Percentiles rank a stretch among this genome's conserved stretches.
These are phyloP conservation scores for Cottus gobio DNA, from an alignment of 2,113 vertebrate genomes.

Conservation along the genomic window DNA sequence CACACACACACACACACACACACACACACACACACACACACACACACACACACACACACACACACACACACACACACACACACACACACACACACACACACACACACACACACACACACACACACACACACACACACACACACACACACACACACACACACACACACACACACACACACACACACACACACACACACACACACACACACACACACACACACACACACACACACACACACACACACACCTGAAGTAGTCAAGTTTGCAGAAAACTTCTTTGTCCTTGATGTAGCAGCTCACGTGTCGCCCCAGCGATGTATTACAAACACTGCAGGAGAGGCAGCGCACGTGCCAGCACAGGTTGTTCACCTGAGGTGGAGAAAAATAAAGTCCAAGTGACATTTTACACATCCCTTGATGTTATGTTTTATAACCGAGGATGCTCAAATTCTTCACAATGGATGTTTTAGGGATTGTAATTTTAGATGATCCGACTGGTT, in stretches of 20 bases:
- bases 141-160: too few relatives aligned
- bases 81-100: too few relatives aligned
- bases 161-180: too few relatives aligned
- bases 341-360: slow-evolving; percentile 98
- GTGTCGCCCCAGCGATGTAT: slow-evolving; percentile 92
- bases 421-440: neutral
- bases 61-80: too few relatives aligned
- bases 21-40: too few relatives aligned
- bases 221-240: too few relatives aligned
- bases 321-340: slow-evolving; percentile 95
- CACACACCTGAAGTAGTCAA: slow-evolving; percentile 99
- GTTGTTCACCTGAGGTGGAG: slow-evolving; percentile 88
- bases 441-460: neutral
- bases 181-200: too few relatives aligned
- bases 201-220: too few relatives aligned
- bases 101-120: too few relatives aligned
- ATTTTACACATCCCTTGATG: neutral
- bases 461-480: neutral
- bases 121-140: too few relatives aligned
- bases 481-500: neutral
- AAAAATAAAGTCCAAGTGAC: neutral
- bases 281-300: slow-evolving; percentile 98
- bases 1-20: too few relatives aligned
- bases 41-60: too few relatives aligned
- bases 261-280: slow-evolving; percentile 97